Percentiles rank a stretch among this genome's conserved stretches.
phyloP scores from a whole-genome alignment of 2,888 invertebrate genomes.

The Clusia tigrina region DNA sequence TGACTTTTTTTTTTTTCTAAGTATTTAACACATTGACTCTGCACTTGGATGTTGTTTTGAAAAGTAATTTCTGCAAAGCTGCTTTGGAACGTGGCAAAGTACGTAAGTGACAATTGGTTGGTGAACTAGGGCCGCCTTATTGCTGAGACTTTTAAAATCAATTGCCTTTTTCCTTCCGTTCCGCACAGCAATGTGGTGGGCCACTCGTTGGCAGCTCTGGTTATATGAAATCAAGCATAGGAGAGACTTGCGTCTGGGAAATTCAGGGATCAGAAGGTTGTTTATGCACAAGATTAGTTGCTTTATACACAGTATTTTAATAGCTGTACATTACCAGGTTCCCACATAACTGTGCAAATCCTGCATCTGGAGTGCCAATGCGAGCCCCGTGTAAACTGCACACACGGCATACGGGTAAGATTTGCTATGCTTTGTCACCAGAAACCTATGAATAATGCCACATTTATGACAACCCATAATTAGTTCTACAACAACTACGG shows the following conservation, averaged over 20 bases:
- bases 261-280: slow-evolving; percentile 37
- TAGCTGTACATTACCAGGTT: slow-evolving; percentile 23
- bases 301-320: slow-evolving; percentile 6
- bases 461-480: too few species aligned
- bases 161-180: slow-evolving; percentile 1
- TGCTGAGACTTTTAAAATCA: too few species aligned
- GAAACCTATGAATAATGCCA: too few species aligned
- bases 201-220: slow-evolving; percentile 36
- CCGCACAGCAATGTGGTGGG: slow-evolving; percentile 45
- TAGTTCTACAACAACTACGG: too few species aligned
- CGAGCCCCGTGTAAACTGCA: slow-evolving; percentile 34
- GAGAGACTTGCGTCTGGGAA: slow-evolving; percentile 47
- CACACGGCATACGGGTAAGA: slow-evolving; percentile 41
- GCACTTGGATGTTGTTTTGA: too few species aligned
- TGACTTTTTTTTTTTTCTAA: too few species aligned
- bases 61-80: too few species aligned
- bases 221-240: slow-evolving; percentile 42
- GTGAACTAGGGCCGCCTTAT: too few species aligned
- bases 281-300: slow-evolving; percentile 11
- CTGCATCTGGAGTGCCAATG: slow-evolving; percentile 52
- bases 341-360: slow-evolving; percentile 47
- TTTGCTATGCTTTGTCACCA: slow-evolving; percentile 14
- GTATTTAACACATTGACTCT: too few species aligned
- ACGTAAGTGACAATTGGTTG: too few species aligned
- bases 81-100: too few species aligned